Evolutionary conservation across 2,797 vertebrate genomes (phyloP).

Genomic region (Micropoecilia bifurca): DNA sequence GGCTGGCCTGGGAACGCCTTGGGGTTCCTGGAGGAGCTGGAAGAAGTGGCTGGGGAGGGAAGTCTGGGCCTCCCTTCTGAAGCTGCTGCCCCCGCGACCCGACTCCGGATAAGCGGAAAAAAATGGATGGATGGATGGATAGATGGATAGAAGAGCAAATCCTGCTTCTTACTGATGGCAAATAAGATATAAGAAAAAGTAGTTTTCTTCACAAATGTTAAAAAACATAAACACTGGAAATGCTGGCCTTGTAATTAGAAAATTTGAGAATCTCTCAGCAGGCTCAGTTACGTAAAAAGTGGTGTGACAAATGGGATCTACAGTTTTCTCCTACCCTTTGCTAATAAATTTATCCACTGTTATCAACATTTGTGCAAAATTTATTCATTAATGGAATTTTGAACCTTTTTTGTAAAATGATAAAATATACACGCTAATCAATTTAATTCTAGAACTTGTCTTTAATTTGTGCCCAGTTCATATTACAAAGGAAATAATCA

Average conservation of each 20-base stretch:
- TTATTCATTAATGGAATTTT: not conserved
- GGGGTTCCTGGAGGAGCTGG: too few relatives aligned
- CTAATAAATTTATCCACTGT: not conserved
- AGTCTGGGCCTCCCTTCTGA: too few relatives aligned
- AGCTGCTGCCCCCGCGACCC: too few relatives aligned
- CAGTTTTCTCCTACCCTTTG: constrained; percentile 3
- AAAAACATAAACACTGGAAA: constrained; percentile 9
- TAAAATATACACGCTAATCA: not conserved
- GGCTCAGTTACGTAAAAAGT: not conserved
- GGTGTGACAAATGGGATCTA: not conserved
- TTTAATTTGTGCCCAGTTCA: not conserved
- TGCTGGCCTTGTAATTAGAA: not conserved
- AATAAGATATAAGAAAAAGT: not conserved
- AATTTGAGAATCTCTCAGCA: constrained; percentile 14
- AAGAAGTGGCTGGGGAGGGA: too few relatives aligned
- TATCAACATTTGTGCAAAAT: not conserved
- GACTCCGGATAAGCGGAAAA: too few relatives aligned
- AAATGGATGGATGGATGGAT: too few relatives aligned
- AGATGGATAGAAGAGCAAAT: too few relatives aligned
- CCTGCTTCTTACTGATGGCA: not conserved
- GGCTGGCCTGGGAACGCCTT: too few relatives aligned
- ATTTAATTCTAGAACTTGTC: not conserved
- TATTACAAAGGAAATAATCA: not conserved
- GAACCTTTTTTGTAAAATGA: not conserved
- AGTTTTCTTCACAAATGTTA: not conserved